phyloP scores from a whole-genome alignment of 1,140 invertebrate species.

The Melipona quadrifasciata region DNA sequence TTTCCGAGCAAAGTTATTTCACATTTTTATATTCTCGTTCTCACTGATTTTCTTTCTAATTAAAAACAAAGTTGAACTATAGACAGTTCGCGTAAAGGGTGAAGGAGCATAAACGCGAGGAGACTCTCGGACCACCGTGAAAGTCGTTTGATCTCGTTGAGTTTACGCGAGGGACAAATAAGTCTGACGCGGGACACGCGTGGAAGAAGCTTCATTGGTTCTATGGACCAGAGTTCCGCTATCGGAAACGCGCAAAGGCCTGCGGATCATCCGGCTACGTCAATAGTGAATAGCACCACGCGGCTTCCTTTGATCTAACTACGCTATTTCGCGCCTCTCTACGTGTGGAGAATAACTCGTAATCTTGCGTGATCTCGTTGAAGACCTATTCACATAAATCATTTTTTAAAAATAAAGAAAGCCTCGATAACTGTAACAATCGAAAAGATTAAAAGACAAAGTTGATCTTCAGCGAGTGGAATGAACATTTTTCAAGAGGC shows the following conservation, averaged over 20 bases:
- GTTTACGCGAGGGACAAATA: conserved; percentile 64
- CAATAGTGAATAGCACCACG: neutral
- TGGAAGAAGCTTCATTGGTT: neutral
- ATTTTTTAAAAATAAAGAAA: neutral
- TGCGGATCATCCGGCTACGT: neutral
- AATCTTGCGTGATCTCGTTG: neutral
- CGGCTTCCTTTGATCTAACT: neutral
- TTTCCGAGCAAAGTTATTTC: too few species aligned
- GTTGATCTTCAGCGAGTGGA: too few species aligned
- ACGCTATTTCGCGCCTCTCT: neutral
- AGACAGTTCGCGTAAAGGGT: neutral
- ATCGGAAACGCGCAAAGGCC: conserved; percentile 1
- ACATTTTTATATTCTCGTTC: too few species aligned
- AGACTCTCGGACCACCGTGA: conserved; percentile 59
- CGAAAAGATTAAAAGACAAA: neutral
- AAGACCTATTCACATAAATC: neutral
- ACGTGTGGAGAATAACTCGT: neutral
- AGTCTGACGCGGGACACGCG: conserved; percentile 50
- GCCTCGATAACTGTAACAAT: neutral
- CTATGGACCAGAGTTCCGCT: neutral
- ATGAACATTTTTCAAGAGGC: too few species aligned
- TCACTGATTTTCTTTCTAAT: too few species aligned
- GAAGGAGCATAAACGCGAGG: conserved; percentile 1
- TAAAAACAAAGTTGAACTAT: neutral
- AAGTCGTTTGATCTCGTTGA: conserved; percentile 59